Evolutionary conservation across 2,888 invertebrate genomes (phyloP), one percentile per base, ranked within the genome.

Genomic region (Leptinotarsa peninsularis): DNA sequence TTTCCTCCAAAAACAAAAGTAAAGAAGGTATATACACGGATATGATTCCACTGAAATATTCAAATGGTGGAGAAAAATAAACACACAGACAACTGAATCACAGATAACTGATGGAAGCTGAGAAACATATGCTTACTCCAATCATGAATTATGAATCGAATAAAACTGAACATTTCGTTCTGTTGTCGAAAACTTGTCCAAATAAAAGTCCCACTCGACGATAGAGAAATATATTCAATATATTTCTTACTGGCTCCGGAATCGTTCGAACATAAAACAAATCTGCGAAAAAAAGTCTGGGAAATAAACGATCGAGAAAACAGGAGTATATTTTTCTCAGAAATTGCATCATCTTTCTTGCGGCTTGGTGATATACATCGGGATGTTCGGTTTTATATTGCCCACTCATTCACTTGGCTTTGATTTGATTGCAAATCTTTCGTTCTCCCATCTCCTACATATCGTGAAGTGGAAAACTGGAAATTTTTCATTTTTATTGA

Each of bases 291-390:
- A 80, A 79, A 77, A 76, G 76, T 74, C 81, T 71, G 74, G 80
- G 80, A 79, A 80, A 82, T 81, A 83, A 82, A 82, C 80, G 84
- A 82, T 83, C 76, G 80, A 78, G 81, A 84, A 85, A 85, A 83
- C 82, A 82, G 77, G 81, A 83, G 82, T 84, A 85, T 84, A 86
- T 86, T 86, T 85, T 85, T 86, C 85, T 86, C 80, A 81, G 80
- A 83, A 84, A 86, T 86, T 85, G 86, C 85, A 82, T 83, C 84
- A 86, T 86, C 84, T 83, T 84, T 86, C 86, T 86, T 84, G 81
- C 76, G 84, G 83, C 82, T 81, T 81, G 81, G 81, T 83, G 86
- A 85, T 85, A 85, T 84, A 86, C 84, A 83, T 82, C 80, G 84
- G 78, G 81, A 80, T 78, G 81, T 82, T 82, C 80, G 79, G 76